Evolutionary conservation across 2,113 vertebrate species (phyloP), one percentile per base, ranked within the genome.

Genomic region (Diadophis punctatus): DNA sequence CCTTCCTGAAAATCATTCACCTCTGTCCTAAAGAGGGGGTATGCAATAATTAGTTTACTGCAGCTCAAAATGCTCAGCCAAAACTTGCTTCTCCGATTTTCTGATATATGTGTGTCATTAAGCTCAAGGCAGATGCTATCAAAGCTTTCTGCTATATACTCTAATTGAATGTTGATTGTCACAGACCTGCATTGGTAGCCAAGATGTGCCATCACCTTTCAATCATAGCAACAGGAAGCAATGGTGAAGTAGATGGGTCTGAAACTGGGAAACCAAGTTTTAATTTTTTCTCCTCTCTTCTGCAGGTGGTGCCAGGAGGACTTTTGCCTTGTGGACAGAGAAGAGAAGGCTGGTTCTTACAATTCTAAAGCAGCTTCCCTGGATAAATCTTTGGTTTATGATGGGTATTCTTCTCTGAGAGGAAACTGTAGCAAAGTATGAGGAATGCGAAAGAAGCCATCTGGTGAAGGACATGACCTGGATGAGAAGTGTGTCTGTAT

Each of bases 221-320:
- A 52, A 43, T 85, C 80, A 1, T 22, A 30, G 85, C 25, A 10
- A 5, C 16, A 6, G 27, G 30, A 51, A 1, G 9, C 48, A 48
- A 48, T 48, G 48, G 4, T 48, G 48, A 48, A 48, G 48, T 1
- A 6, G 34, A 23, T 10, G 3, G 10, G 2, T 53, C 4, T 74
- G 0, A 22, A n/a, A 80, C 18, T 0, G 14, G 80, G 30, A 60
- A 0, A 23, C 8, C 0, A 4, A 0, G 4, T 51, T 51, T 90
- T 12, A 46, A 14, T 55, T 56, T 56, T 10, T 91, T 1, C 0
- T 5, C 0, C 27, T 30, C 0, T 58, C 92, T 49, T 46, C 56
- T 12, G 1, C 96, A 99, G 98, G 95, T 99, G 98, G 98, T 98
- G 98, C 94, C 95, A 96, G 80, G 97, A 97, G 84, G 98, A 98